phyloP scores from a whole-genome alignment of 2,888 invertebrate genomes.

The Heliconius ethilla region DNA sequence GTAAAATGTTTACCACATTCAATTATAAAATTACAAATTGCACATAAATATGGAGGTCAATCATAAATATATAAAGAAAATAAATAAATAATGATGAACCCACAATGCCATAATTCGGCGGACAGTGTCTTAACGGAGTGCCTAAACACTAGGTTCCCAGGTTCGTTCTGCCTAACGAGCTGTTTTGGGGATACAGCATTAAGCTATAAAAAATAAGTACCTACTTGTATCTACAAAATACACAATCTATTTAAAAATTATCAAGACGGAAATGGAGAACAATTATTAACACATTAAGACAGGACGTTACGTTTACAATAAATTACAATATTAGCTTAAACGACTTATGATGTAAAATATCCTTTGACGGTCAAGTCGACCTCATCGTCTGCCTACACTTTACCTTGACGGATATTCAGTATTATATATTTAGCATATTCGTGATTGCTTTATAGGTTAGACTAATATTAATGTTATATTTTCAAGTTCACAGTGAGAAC shows the following conservation, averaged over 20 bases:
- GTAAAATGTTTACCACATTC: no score
- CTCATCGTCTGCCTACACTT: slow-evolving; percentile 39
- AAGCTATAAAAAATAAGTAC: not conserved
- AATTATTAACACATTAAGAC: slow-evolving; percentile 3
- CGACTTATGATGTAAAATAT: slow-evolving; percentile 37
- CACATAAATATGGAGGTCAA: no score
- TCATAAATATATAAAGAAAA: no score
- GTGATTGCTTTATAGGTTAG: slow-evolving; percentile 22
- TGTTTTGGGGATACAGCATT: no score
- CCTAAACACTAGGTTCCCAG: no score
- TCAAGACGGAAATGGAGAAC: not conserved
- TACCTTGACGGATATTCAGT: slow-evolving; percentile 28
- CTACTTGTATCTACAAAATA: not conserved
- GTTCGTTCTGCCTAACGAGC: no score
- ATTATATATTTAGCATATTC: slow-evolving; percentile 27
- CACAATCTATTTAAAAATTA: not conserved
- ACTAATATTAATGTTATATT: not conserved
- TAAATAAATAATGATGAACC: no score
- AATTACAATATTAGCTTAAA: slow-evolving; percentile 29
- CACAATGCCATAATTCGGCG: no score
- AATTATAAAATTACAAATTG: no score
- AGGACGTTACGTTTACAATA: slow-evolving; percentile 13
- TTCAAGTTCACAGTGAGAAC: not conserved
- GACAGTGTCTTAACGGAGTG: no score
- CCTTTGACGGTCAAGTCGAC: slow-evolving; percentile 35